These are phyloP conservation scores for Tipula vernalis DNA, from an alignment of 2,888 invertebrate genomes.

Conservation along the genomic window DNA sequence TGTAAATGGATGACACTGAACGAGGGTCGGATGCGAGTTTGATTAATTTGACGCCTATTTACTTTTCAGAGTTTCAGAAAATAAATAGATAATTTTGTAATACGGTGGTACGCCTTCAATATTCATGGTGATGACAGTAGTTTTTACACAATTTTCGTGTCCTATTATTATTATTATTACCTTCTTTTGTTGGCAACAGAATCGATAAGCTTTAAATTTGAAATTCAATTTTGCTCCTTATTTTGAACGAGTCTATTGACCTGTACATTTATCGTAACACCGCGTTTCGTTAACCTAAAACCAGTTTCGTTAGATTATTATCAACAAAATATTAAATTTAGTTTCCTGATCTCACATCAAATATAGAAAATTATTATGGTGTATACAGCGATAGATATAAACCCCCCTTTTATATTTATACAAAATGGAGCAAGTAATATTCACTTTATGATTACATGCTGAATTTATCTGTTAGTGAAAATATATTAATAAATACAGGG, in stretches of 20 bases:
- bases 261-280: not conserved
- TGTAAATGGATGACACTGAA: not conserved
- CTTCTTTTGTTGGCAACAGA: not conserved
- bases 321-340: not conserved
- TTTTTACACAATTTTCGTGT: not conserved
- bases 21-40: not conserved
- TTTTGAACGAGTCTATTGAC: not conserved
- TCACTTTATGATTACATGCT: not conserved
- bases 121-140: not conserved
- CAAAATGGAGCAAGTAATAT: not conserved
- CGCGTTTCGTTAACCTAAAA: not conserved
- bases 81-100: too few relatives aligned
- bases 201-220: not conserved
- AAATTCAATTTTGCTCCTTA: not conserved
- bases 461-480: not conserved
- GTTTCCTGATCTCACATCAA: not conserved
- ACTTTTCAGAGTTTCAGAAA: not conserved
- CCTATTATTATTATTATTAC: not conserved
- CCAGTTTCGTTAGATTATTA: not conserved
- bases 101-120: too few relatives aligned
- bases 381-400: not conserved
- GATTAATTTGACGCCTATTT: not conserved
- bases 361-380: not conserved
- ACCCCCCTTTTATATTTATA: not conserved
- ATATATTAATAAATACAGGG: too few relatives aligned